Evolutionary conservation across 2,888 invertebrate species (phyloP).

Genomic region (Venustoraphidia nigricollis): DNA sequence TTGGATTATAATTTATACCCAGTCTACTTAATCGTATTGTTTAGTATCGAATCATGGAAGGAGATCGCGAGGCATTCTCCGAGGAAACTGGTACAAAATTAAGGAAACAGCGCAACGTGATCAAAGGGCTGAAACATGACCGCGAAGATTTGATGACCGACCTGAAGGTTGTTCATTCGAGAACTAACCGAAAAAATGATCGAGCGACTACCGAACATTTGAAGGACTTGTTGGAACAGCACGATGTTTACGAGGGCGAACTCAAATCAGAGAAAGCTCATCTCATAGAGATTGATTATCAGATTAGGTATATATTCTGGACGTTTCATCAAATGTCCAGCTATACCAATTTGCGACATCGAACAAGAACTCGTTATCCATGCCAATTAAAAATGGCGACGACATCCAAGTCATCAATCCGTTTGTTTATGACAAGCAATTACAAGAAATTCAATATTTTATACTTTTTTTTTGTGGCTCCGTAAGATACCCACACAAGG

Average conservation of each 20-base stretch:
- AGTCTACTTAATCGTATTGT: conserved; percentile 6
- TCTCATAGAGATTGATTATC: conserved; percentile 32
- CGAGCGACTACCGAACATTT: conserved; percentile 34
- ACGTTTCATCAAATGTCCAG: background rate
- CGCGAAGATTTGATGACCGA: conserved; percentile 45
- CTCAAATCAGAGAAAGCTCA: conserved; percentile 24
- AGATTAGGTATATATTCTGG: conserved; percentile 24
- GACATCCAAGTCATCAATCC: too few species aligned
- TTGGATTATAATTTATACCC: too few species aligned
- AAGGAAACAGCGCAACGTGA: conserved; percentile 44
- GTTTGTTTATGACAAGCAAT: too few species aligned
- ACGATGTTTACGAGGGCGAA: conserved; percentile 29
- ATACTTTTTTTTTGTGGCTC: too few species aligned
- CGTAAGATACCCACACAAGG: too few species aligned
- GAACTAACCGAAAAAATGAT: conserved; percentile 38
- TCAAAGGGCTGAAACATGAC: conserved; percentile 42
- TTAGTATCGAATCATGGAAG: conserved; percentile 67
- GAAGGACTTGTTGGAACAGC: conserved; percentile 34
- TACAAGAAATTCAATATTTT: too few species aligned
- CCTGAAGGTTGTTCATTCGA: conserved; percentile 41
- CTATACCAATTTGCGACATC: too few species aligned
- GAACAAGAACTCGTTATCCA: too few species aligned
- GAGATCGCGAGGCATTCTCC: conserved; percentile 53
- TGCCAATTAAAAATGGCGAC: too few species aligned
- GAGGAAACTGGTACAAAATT: conserved; percentile 52